Evolutionary conservation across 23 tunicate species (phyloP).

Genomic region (Halocynthia aurantium): DNA sequence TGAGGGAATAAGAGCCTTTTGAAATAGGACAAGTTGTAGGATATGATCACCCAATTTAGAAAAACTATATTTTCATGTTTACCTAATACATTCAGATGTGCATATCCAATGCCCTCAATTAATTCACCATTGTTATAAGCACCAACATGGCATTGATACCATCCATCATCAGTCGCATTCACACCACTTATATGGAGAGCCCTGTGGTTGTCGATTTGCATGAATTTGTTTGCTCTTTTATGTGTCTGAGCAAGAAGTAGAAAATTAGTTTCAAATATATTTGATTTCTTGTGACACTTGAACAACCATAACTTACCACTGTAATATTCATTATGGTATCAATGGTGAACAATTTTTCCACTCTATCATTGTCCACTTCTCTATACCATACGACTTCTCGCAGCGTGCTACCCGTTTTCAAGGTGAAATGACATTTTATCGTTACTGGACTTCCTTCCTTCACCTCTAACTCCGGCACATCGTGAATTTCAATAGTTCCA

Average conservation of each 20-base stretch:
- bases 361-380: slow-evolving; percentile 28
- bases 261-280: neutral
- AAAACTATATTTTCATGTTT: neutral
- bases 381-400: slow-evolving; percentile 40
- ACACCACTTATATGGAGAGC: slow-evolving; percentile 6
- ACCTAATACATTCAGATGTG: slow-evolving; percentile 30
- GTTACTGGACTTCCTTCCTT: slow-evolving; percentile 20
- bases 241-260: neutral
- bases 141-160: slow-evolving; percentile 54
- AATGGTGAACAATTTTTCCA: slow-evolving; percentile 19
- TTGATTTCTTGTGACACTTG: too few relatives aligned
- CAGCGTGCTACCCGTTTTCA: slow-evolving; percentile 4
- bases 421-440: slow-evolving; percentile 17
- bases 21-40: too few relatives aligned
- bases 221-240: neutral
- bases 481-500: too few relatives aligned
- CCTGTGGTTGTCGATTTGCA: slow-evolving; percentile 1
- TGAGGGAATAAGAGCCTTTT: too few relatives aligned
- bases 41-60: neutral
- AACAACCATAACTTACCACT: slow-evolving; percentile 1
- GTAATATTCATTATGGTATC: slow-evolving; percentile 40
- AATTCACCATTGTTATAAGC: slow-evolving; percentile 13
- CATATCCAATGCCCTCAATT: slow-evolving; percentile 27
- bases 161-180: slow-evolving; percentile 28
- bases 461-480: slow-evolving; percentile 3